Evolutionary conservation across 2,888 invertebrate genomes (phyloP), one percentile per base, ranked within the genome.

Genomic region (Agrotis ipsilon): DNA sequence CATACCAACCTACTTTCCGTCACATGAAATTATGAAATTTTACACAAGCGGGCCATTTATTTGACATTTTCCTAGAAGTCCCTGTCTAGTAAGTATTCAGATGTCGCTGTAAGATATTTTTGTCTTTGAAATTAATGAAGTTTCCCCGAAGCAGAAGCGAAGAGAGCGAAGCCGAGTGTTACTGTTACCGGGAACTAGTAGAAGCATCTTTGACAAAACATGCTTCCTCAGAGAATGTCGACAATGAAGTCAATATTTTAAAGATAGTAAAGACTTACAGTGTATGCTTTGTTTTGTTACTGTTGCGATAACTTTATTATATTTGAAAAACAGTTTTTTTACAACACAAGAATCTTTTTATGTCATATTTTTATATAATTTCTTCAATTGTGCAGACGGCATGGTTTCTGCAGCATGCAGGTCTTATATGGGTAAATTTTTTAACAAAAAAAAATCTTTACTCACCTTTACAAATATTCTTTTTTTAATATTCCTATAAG

Each of bases 31-130:
- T 16, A 58, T 45, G 3, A 58, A 24, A 1, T 24, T 70, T 52
- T 19, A 24, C 18, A 18, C 6, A 21, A 27, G 16, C 21, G 4
- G 1, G 7, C 13, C 69, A 24, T 32, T 14, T 52, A 59, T 32
- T 58, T 32, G 5, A 49, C 14, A 32, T 32, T 32, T 61, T 45
- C 24, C 27, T 19, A 19, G 32, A 43, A 60, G 13, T 54, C 55
- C 21, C 48, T 59, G 54, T 14, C 45, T 46, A 46, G 21, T 55
- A n/a, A 24, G 18, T 59, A 46, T 70, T 46, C 6, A 39, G 32
- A 59, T 39, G 46, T 46, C 46, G 24, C 39, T 16, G 59, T 52
- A 69, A 19, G 19, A 27, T 19, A 27, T 4, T 1, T 32, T 21
- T 43, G 16, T 45, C 14, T 21, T 55, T 19, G 43, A 32, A 13